phyloP scores from a whole-genome alignment of 2,888 invertebrate species.

The Clanis bilineata region DNA sequence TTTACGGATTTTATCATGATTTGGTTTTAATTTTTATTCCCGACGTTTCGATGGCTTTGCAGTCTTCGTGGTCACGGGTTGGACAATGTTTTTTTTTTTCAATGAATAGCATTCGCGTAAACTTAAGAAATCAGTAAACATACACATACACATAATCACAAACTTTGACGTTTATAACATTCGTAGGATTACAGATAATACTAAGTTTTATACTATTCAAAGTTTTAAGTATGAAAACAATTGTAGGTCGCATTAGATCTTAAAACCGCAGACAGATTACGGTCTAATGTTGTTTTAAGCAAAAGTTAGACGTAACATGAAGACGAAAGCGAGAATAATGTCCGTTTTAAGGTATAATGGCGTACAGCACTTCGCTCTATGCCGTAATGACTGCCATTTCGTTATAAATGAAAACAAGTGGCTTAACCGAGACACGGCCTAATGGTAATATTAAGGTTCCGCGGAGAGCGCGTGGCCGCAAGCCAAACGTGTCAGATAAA shows the following conservation, averaged over 20 bases:
- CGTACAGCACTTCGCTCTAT: conserved; percentile 66
- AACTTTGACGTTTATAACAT: too few relatives aligned
- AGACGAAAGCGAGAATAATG: conserved; percentile 63
- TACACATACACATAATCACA: too few relatives aligned
- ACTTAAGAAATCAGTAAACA: too few relatives aligned
- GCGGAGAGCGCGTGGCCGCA: conserved; percentile 19
- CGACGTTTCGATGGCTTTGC: too few relatives aligned
- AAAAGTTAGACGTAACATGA: conserved; percentile 45
- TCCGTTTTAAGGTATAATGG: conserved; percentile 57
- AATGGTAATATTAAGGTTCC: conserved; percentile 47
- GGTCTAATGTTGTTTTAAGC: conserved; percentile 33
- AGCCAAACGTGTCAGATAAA: conserved; percentile 24
- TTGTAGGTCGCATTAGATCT: neutral
- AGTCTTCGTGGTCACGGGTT: too few relatives aligned
- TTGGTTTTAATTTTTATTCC: too few relatives aligned
- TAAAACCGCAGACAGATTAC: conserved; percentile 30
- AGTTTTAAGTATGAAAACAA: neutral
- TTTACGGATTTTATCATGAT: too few relatives aligned
- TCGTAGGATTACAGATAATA: neutral
- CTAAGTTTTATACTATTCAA: neutral
- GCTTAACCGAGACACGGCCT: conserved; percentile 55
- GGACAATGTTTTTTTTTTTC: too few relatives aligned
- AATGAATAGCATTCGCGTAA: too few relatives aligned
- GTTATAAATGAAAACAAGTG: conserved; percentile 69
- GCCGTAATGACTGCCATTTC: conserved; percentile 63